Evolutionary conservation across 1,140 invertebrate species (phyloP).

Genomic region (Drosophila nigromelanica): DNA sequence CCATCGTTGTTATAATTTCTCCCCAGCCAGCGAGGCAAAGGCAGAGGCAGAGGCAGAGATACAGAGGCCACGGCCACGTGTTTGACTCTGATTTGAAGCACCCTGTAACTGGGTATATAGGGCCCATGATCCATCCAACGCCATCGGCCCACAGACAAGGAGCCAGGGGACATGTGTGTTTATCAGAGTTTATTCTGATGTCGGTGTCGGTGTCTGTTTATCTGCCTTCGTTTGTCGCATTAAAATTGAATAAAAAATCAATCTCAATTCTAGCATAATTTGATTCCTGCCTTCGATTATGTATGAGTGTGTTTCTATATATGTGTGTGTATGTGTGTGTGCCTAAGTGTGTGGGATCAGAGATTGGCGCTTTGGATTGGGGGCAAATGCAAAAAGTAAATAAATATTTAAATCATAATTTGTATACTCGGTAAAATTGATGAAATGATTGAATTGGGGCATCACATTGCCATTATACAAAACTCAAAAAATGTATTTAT

Average conservation of each 20-base stretch:
- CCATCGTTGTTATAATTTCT: slow-evolving; percentile 70
- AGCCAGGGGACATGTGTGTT: slow-evolving; percentile 32
- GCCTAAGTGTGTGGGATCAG: slow-evolving; percentile 16
- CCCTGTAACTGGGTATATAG: slow-evolving; percentile 51
- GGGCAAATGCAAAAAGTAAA: slow-evolving; percentile 44
- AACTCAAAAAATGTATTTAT: not conserved
- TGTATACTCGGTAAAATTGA: slow-evolving; percentile 22
- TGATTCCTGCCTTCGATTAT: slow-evolving; percentile 80
- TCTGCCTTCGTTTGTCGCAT: slow-evolving; percentile 82
- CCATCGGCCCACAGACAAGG: slow-evolving; percentile 37
- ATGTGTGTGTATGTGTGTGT: slow-evolving; percentile 1
- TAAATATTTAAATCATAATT: slow-evolving; percentile 51
- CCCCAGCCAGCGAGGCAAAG: slow-evolving; percentile 41
- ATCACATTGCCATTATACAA: not conserved
- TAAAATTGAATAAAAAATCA: slow-evolving; percentile 84
- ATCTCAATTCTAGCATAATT: slow-evolving; percentile 83
- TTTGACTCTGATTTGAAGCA: slow-evolving; percentile 47
- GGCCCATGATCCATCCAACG: slow-evolving; percentile 16
- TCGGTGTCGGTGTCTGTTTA: slow-evolving; percentile 61
- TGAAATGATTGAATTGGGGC: slow-evolving; percentile 21
- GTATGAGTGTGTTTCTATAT: slow-evolving; percentile 19
- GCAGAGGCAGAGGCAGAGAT: not conserved
- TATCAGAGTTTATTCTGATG: slow-evolving; percentile 25
- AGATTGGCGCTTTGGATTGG: slow-evolving; percentile 1
- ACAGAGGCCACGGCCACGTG: slow-evolving; percentile 39